Base-by-base conservation (phyloP, 2,888 invertebrate genomes). In the Agrotis ipsilon region DNA sequence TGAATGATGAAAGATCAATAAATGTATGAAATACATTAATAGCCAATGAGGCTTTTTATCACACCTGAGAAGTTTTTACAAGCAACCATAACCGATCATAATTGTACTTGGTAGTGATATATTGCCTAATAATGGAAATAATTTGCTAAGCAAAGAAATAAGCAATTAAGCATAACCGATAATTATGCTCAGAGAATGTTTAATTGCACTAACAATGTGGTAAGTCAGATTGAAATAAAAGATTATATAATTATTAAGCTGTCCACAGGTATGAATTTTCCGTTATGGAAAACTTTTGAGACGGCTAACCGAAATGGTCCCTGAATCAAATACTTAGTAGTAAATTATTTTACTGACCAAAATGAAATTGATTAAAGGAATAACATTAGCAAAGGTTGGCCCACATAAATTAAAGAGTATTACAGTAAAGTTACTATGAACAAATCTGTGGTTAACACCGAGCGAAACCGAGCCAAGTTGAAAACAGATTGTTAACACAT, bases 1-100 rank as follows among this genome's bases (percentile, higher is more conserved):
- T 75, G 68, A 67, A 74, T 81, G 81, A 88, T 90, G 87, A 90
- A 90, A 90, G 89, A 90, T 89, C 88, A 88, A 89, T 89, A 88
- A 81, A 70, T 64, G 69, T 60, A 82, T 72, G 48, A 73, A 84
- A 84, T 76, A 79, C 84, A 89, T 88, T 85, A 90, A 89, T 90
- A 89, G 87, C 86, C 86, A 89, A 88, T 82, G 85, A 87, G 81
- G 80, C 66, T 82, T 88, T 85, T 88, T 86, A 88, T 88, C 75
- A 84, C 76, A 79, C 79, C 75, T 80, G 86, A 87, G 88, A 86
- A 86, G 86, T 80, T 85, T 81, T 87, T 83, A 84, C 86, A 83
- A 85, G 76, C 76, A 72, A 69, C 54, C 45, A 68, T 87, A 86
- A 88, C 84, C 81, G 86, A 80, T 78, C 21, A 65, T 80, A 62